Evolutionary conservation across 2,797 vertebrate genomes (phyloP), one percentile per base, ranked within the genome.

Genomic region (Propithecus perrieri): DNA sequence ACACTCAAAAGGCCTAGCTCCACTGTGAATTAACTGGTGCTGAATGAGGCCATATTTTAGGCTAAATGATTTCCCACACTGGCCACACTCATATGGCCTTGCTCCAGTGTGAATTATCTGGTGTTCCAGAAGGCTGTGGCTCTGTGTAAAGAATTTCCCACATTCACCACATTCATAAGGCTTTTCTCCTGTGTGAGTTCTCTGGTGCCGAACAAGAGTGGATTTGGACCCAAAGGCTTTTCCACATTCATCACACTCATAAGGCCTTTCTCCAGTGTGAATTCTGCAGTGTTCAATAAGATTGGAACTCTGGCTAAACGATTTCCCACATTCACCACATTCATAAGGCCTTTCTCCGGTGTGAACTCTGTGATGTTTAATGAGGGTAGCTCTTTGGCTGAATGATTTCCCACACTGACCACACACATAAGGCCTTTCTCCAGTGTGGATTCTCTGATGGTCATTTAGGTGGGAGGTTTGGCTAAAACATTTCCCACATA

Each of bases 191-290:
- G 75, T 86, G 28, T 96, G 97, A 30, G 88, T 87, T 38, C 90
- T 96, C 88, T 71, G 92, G 83, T 96, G 95, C 2, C 83, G 63
- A 87, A 95, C 89, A 53, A 97, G 95, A 69, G 67, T 61, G 0
- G 84, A 96, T 92, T 78, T 95, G 65, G 80, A 96, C 17, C 96
- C 94, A 63, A 97, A 97, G 20, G 83, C 74, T 85, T 96, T 97
- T 10, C 83, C 95, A 91, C 96, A 97, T 28, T 96, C 69, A 26
- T 46, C 67, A 28, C 95, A 96, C 30, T 85, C 75, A 1, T 96
- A 85, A 75, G 95, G 84, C 63, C 78, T 89, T 63, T 94, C 84
- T 61, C 96, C 87, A 50, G 78, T 84, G n/a, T 97, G 96, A 72
- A 89, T 79, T 86, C 94, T 91, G 65, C 71, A 48, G 33, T 97